These are phyloP conservation scores for Perccottus glenii DNA, from an alignment of 2,113 vertebrate genomes.

Conservation along the genomic window DNA sequence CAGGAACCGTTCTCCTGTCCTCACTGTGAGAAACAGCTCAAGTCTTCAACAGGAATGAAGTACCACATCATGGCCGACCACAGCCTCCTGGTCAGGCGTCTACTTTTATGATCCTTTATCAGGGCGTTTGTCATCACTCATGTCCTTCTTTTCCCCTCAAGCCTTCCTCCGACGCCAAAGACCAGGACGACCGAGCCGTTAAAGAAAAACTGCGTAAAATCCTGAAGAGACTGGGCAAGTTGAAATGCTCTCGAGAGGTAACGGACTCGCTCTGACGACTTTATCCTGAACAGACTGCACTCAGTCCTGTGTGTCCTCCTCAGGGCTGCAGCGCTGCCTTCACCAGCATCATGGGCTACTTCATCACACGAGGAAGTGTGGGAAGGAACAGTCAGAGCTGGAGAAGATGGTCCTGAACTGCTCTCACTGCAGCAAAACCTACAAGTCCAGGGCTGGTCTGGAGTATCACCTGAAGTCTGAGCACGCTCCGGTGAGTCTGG, in stretches of 20 bases:
- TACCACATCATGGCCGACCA: slow-evolving; percentile 97
- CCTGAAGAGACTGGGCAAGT: slow-evolving; percentile 89
- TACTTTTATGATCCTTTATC: too few species aligned
- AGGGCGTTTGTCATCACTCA: not conserved
- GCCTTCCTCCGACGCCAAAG: slow-evolving; percentile 83
- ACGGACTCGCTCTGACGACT: not conserved
- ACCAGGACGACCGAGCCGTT: slow-evolving; percentile 83
- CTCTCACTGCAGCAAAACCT: slow-evolving; percentile 89
- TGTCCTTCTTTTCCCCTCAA: slow-evolving; percentile 49
- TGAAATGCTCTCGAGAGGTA: slow-evolving; percentile 90
- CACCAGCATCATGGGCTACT: slow-evolving; percentile 94
- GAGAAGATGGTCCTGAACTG: slow-evolving; percentile 91
- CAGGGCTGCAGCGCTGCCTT: slow-evolving; percentile 92
- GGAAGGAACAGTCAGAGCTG: slow-evolving; percentile 90
- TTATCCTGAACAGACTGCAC: too few species aligned
- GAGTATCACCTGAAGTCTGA: slow-evolving; percentile 93
- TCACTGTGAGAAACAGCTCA: slow-evolving; percentile 93
- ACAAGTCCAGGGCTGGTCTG: slow-evolving; percentile 91
- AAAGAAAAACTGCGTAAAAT: slow-evolving; percentile 90
- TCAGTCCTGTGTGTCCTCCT: not conserved
- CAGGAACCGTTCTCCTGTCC: slow-evolving; percentile 90
- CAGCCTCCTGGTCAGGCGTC: slow-evolving; percentile 85
- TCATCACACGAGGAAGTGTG: slow-evolving; percentile 92
- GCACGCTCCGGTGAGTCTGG: slow-evolving; percentile 87
- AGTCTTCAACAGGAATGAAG: slow-evolving; percentile 93